A percentile compares a stretch with the other conserved stretches of the same genome.
Evolutionary conservation across 2,888 invertebrate genomes (phyloP).

Genomic region (Heterodera filipjevi): DNA sequence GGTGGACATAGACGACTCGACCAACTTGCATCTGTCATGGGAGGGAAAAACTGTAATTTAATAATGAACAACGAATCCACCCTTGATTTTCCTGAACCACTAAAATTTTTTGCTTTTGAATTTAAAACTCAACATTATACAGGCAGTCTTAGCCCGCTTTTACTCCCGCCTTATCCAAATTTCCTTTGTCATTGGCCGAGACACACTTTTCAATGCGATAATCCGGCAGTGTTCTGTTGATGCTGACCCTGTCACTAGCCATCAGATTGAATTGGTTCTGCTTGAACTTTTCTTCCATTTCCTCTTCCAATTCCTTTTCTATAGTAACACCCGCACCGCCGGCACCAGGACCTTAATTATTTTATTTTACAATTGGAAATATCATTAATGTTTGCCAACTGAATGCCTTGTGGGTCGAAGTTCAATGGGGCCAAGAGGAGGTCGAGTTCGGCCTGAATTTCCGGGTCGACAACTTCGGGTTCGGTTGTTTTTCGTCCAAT

Average conservation of each 20-base stretch:
- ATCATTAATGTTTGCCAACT: neutral
- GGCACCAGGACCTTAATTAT: constrained; percentile 56
- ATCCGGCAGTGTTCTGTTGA: constrained; percentile 91
- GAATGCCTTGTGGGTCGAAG: constrained; percentile 18
- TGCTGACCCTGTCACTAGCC: constrained; percentile 94
- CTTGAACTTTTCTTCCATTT: constrained; percentile 59
- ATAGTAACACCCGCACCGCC: constrained; percentile 58
- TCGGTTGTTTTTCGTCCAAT: neutral
- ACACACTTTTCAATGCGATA: constrained; percentile 69
- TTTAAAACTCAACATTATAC: no score
- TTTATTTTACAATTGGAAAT: constrained; percentile 22
- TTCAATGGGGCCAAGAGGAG: constrained; percentile 8
- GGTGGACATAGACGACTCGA: neutral
- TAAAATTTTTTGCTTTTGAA: no score
- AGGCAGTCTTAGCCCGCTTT: no score
- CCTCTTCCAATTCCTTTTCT: constrained; percentile 44
- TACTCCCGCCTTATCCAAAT: no score
- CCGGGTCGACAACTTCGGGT: constrained; percentile 16
- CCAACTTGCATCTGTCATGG: constrained; percentile 30
- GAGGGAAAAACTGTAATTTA: neutral
- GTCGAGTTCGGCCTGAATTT: constrained; percentile 34
- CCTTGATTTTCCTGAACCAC: no score
- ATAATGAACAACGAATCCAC: neutral
- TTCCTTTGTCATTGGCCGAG: no score
- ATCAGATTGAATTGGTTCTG: constrained; percentile 93